Evolutionary conservation across 2,797 vertebrate genomes (phyloP).

Genomic region (Danio tinwini): DNA sequence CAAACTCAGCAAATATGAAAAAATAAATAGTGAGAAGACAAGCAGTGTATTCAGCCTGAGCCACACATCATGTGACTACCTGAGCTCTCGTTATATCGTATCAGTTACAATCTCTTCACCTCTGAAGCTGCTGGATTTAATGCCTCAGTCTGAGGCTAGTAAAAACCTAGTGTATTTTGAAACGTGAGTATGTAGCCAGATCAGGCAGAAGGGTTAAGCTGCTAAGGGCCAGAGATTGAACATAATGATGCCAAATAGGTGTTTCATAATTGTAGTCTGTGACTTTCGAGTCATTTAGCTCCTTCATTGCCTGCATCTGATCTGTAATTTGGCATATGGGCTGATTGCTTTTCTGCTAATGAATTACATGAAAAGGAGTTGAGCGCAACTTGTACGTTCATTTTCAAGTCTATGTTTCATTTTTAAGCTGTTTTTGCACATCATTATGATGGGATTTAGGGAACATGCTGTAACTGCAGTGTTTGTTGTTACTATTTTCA

Average conservation of each 20-base stretch:
- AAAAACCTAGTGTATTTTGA: slow-evolving; percentile 42
- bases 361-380: slow-evolving; percentile 8
- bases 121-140: slow-evolving; percentile 58
- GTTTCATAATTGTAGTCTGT: slow-evolving; percentile 20
- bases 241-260: slow-evolving; percentile 30
- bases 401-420: background rate
- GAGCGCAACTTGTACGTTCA: background rate
- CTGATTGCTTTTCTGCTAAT: slow-evolving; percentile 4
- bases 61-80: slow-evolving; percentile 48
- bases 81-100: slow-evolving; percentile 62
- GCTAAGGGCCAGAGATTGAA: slow-evolving; percentile 22
- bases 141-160: slow-evolving; percentile 60
- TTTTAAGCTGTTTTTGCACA: slow-evolving; percentile 1
- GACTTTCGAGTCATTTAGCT: background rate
- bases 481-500: background rate
- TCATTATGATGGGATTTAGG: background rate
- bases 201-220: background rate
- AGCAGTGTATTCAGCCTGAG: slow-evolving; percentile 30
- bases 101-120: slow-evolving; percentile 63
- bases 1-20: slow-evolving; percentile 40
- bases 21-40: slow-evolving; percentile 15
- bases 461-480: background rate
- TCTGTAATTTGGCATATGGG: background rate
- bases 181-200: background rate
- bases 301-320: background rate